Evolutionary conservation across 1,140 invertebrate genomes (phyloP).

Genomic region (Lanistes nyassanus): DNA sequence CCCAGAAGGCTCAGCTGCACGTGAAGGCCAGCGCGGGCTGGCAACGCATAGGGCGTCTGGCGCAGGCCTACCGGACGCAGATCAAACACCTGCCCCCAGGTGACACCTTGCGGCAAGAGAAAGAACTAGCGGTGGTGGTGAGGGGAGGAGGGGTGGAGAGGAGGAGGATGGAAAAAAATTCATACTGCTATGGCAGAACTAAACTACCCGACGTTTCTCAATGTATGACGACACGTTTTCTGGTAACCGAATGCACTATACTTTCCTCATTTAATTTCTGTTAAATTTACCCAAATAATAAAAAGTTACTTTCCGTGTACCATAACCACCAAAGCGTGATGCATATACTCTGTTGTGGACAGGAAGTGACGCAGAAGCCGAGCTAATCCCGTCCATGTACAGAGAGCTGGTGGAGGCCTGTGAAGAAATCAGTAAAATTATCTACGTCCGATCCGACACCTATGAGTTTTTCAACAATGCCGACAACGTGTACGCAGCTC

Average conservation of each 20-base stretch:
- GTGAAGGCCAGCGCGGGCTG: slow-evolving; percentile 16
- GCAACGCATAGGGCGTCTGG: slow-evolving; percentile 18
- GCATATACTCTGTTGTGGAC: too few relatives aligned
- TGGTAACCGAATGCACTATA: too few relatives aligned
- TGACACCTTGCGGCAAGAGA: background rate
- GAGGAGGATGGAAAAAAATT: too few relatives aligned
- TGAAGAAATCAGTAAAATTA: slow-evolving; percentile 8
- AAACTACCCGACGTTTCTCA: too few relatives aligned
- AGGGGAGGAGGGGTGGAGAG: too few relatives aligned
- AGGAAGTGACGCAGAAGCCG: background rate
- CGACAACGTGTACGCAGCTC: background rate
- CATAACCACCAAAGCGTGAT: too few relatives aligned
- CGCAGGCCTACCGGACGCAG: slow-evolving; percentile 17
- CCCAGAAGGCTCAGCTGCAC: slow-evolving; percentile 20
- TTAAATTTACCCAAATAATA: too few relatives aligned
- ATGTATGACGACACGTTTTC: too few relatives aligned
- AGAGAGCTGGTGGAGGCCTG: slow-evolving; percentile 16
- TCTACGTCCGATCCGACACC: slow-evolving; percentile 14
- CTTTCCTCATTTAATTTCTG: too few relatives aligned
- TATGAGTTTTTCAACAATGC: slow-evolving; percentile 9
- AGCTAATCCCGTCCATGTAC: slow-evolving; percentile 2
- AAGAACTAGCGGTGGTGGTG: too few relatives aligned
- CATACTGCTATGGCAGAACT: too few relatives aligned
- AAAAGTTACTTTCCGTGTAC: too few relatives aligned
- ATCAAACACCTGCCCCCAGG: background rate